Base-by-base conservation (phyloP, 2,888 invertebrate species). In the Lasioglossum lativentre region DNA sequence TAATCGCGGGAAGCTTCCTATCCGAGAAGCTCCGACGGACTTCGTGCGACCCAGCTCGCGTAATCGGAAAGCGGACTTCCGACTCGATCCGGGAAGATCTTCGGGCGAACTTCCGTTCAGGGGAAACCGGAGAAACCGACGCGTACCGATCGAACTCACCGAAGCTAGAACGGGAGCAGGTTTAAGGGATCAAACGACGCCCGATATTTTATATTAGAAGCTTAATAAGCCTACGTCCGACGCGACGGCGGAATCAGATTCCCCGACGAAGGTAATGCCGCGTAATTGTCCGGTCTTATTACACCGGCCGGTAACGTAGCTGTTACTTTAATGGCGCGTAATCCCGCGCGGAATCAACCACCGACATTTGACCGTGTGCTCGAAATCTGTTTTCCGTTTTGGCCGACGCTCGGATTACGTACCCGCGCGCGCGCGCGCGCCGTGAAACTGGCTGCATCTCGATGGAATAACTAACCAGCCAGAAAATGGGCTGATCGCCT, bases 251-350 rank as follows among this genome's bases (percentile, higher is more conserved):
- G 47, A 82, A 85, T 81, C 78, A 78, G 79, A 83, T 86, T 83
- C 74, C 76, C 40, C 78, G 76, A 59, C 80, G 78, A 71, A 72
- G 73, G 73, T 86, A 83, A 77, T 79, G 76, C 86, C 75, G 75
- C 82, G 89, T 90, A 90, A 92, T 92, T 91, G 92, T 78, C 82
- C 83, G 89, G 81, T 88, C 89, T 91, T 92, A 88, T 91, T 91
- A 86, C 88, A 74, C 68, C 8, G 84, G 45, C 4, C 83, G 47
- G 34, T 78, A 80, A 81, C 76, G 68, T 80, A 71, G 84, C 76
- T 86, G 85, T 91, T 90, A 88, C 80, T 86, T 88, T 86, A 89
- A 90, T 87, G 77, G 80, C 85, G 77, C 79, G 85, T 90, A 91
- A 90, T 89, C 88, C 89, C 79, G 80, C 77, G 72, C 56, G 75